A percentile compares a stretch with the other conserved stretches of the same genome.
phyloP scores from a whole-genome alignment of 2,113 vertebrate genomes.

The Diadophis punctatus region DNA sequence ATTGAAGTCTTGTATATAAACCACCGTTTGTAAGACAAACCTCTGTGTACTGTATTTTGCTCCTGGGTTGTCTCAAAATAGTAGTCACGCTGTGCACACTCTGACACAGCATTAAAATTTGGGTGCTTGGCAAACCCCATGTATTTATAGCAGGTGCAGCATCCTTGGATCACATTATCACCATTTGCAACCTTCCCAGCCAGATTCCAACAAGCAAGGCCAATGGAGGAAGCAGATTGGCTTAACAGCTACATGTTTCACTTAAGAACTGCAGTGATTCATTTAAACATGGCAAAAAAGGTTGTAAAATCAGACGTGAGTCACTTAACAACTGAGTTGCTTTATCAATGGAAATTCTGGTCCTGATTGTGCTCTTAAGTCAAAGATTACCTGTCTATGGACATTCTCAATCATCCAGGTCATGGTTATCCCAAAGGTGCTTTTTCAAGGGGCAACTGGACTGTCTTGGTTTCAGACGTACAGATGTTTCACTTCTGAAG shows the following conservation, averaged over 20 bases:
- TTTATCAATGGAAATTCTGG: background rate
- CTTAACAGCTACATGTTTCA: background rate
- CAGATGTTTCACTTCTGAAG: background rate
- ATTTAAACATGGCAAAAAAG: background rate
- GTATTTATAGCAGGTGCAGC: background rate
- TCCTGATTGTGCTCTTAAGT: background rate
- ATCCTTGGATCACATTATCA: background rate
- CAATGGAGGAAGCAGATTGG: background rate
- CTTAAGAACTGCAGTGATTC: background rate
- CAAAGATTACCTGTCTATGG: background rate
- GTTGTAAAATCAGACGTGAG: background rate
- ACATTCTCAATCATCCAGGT: background rate
- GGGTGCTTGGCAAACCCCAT: background rate
- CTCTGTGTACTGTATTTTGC: too few species aligned
- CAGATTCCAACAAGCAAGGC: background rate
- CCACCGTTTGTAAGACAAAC: too few species aligned
- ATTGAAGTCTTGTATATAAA: too few species aligned
- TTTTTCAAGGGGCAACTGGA: background rate
- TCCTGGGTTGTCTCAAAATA: too few species aligned
- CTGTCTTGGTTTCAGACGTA: too few species aligned
- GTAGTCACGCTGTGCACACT: too few species aligned
- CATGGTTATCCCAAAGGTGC: background rate
- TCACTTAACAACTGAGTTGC: background rate
- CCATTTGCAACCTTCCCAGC: background rate
- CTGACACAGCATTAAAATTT: background rate